Evolutionary conservation across 2,888 invertebrate genomes (phyloP).

Genomic region (Lithophane socia): DNA sequence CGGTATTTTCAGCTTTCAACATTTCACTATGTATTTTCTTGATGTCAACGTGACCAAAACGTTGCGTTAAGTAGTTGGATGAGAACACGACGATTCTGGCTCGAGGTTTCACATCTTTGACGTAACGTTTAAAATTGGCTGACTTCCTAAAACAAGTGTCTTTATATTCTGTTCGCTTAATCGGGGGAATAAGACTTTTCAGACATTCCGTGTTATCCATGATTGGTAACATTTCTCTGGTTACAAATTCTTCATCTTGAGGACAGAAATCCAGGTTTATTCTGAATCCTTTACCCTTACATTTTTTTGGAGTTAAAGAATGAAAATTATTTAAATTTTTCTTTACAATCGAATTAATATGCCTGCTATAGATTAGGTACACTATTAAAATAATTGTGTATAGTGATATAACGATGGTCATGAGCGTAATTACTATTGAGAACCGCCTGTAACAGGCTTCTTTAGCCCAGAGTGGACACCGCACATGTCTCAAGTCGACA

Average conservation of each 20-base stretch:
- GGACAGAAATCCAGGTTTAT: constrained; percentile 78
- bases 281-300: constrained; percentile 56
- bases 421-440: constrained; percentile 71
- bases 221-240: constrained; percentile 81
- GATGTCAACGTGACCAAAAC: constrained; percentile 84
- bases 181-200: constrained; percentile 65
- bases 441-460: constrained; percentile 76
- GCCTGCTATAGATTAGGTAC: constrained; percentile 74
- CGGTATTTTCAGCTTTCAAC: constrained; percentile 80
- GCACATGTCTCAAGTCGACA: constrained; percentile 71
- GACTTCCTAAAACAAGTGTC: constrained; percentile 70
- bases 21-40: constrained; percentile 85
- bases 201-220: constrained; percentile 75
- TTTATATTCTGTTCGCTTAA: constrained; percentile 67
- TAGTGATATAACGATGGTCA: constrained; percentile 69
- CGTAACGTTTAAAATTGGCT: constrained; percentile 69
- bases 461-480: constrained; percentile 78
- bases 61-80: constrained; percentile 83
- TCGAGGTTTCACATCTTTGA: constrained; percentile 68
- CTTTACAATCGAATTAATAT: constrained; percentile 72
- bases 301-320: constrained; percentile 41
- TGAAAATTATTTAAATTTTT: constrained; percentile 65
- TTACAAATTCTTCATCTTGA: constrained; percentile 82
- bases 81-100: constrained; percentile 82
- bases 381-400: constrained; percentile 70